Percentiles rank a stretch among this genome's conserved stretches.
Conservation (phyloP, 2,113 vertebrate genomes). For the Sorex fumeus region DNA sequence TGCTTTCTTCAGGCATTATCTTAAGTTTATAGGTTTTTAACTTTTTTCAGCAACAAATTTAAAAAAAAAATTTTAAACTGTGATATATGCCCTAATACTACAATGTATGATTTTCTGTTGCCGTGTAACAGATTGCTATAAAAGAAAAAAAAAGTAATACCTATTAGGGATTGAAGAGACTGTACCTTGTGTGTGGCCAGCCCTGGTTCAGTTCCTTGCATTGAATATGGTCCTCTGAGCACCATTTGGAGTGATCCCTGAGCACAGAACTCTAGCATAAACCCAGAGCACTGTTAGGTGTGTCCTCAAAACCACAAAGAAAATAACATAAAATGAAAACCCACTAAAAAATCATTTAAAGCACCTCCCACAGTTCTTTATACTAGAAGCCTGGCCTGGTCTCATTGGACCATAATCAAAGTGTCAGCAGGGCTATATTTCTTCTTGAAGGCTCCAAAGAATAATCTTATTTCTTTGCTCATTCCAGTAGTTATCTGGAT, state of each 20-base stretch:
- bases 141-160: too few relatives aligned
- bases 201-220: too few relatives aligned
- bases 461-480: background rate
- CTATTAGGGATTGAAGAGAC: too few relatives aligned
- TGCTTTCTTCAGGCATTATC: background rate
- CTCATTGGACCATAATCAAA: background rate
- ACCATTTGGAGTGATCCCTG: too few relatives aligned
- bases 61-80: background rate
- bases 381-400: background rate
- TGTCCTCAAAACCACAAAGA: too few relatives aligned
- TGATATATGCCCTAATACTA: background rate
- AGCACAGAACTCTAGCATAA: too few relatives aligned
- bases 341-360: background rate
- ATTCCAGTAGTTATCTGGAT: background rate
- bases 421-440: background rate
- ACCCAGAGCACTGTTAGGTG: too few relatives aligned
- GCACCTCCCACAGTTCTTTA: background rate
- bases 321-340: too few relatives aligned
- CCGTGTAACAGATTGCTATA: background rate
- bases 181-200: too few relatives aligned
- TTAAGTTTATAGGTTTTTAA: background rate
- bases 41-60: slow-evolving; percentile 13
- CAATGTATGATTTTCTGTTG: background rate
- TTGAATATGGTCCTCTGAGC: too few relatives aligned
- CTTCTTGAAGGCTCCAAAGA: background rate